Conservation (phyloP, 2,113 vertebrate genomes). For the Calyptomena viridis region DNA sequence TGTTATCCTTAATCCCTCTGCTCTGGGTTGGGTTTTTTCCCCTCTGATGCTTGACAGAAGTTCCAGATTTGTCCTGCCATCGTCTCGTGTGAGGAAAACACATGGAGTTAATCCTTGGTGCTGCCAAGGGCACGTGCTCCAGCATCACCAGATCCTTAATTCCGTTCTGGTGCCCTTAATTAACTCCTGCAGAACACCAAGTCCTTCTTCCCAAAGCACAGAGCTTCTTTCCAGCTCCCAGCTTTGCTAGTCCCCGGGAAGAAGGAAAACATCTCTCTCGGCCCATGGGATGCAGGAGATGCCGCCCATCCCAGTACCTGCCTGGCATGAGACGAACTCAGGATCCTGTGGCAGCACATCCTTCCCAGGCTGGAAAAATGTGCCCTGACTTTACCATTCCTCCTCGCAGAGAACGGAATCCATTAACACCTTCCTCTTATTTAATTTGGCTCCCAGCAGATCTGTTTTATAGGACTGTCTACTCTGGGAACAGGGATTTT, state of each 20-base stretch:
- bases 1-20: background rate
- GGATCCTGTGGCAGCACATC: fast-evolving
- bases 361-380: background rate
- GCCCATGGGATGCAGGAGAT: background rate
- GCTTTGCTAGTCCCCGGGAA: background rate
- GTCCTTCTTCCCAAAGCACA: fast-evolving
- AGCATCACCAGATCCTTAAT: fast-evolving
- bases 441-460: conserved; percentile 20
- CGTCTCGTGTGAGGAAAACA: background rate
- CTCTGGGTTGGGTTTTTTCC: background rate
- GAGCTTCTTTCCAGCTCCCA: background rate
- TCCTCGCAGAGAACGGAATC: background rate
- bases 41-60: background rate
- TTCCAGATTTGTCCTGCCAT: background rate
- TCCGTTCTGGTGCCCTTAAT: background rate
- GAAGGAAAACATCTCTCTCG: background rate
- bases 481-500: background rate
- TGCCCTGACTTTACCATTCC: background rate
- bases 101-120: background rate
- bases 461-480: conserved; percentile 6
- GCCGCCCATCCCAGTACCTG: background rate
- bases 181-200: background rate
- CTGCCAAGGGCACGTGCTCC: background rate
- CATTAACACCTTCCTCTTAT: background rate
- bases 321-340: no score